Evolutionary conservation across 1,140 invertebrate species (phyloP).

Genomic region (Drosophila melanogaster): Release_6_plus_ISO1_MT NT_033779.5:8584501-8585000

Average conservation of each 20-base stretch:
- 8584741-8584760: constrained; percentile 19
- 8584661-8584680: constrained; percentile 70
- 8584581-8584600: constrained; percentile 43
- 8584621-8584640: constrained; percentile 50
- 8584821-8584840: no score
- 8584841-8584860: neutral
- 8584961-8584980: constrained; percentile 4
- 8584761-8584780: constrained; percentile 67
- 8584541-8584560: constrained; percentile 54
- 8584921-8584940: constrained; percentile 40
- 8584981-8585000: neutral
- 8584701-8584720: constrained; percentile 61
- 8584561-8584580: constrained; percentile 22
- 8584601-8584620: constrained; percentile 26
- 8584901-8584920: constrained; percentile 72
- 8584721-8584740: neutral
- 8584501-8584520: neutral
- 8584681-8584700: constrained; percentile 77
- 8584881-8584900: constrained; percentile 68
- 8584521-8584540: constrained; percentile 43
- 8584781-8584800: constrained; percentile 70
- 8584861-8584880: neutral
- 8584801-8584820: constrained; percentile 29
- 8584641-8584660: constrained; percentile 19
- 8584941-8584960: constrained; percentile 13